Conservation (phyloP, 2,113 vertebrate species). For the Lasiurus borealis region DNA sequence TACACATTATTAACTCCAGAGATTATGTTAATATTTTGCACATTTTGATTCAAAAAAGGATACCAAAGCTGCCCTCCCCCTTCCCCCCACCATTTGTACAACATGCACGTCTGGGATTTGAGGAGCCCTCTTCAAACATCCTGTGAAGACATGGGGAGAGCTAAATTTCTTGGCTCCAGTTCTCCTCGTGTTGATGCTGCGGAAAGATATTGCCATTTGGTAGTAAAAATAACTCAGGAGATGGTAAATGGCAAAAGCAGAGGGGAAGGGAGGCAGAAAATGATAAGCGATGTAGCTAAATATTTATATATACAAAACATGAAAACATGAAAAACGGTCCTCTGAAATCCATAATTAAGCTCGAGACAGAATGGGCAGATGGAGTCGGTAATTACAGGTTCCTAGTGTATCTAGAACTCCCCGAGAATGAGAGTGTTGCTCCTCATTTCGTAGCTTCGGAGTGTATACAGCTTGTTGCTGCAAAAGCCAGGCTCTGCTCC, state of each 20-base stretch:
- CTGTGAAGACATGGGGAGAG: background rate
- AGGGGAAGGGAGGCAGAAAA: constrained; percentile 68
- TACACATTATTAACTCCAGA: background rate
- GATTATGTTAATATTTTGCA: background rate
- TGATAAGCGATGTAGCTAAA: constrained; percentile 78
- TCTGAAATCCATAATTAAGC: constrained; percentile 80
- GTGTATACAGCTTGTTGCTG: constrained; percentile 72
- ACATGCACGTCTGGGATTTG: background rate
- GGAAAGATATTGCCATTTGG: constrained; percentile 55
- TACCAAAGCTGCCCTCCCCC: too few relatives aligned
- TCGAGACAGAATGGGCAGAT: constrained; percentile 77
- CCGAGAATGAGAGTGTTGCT: constrained; percentile 75
- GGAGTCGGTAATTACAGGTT: constrained; percentile 81
- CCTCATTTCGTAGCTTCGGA: constrained; percentile 78
- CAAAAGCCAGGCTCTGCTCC: constrained; percentile 63
- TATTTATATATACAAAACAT: constrained; percentile 78
- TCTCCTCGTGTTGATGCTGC: constrained; percentile 29
- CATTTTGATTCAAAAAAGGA: background rate
- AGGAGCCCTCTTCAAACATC: background rate
- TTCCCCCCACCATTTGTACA: background rate
- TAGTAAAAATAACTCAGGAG: constrained; percentile 76
- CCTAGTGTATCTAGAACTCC: constrained; percentile 78
- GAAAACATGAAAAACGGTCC: constrained; percentile 72
- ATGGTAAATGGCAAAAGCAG: constrained; percentile 71
- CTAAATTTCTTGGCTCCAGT: constrained; percentile 1